phyloP scores from a whole-genome alignment of 2,797 vertebrate genomes.

The Rhincodon typus region DNA sequence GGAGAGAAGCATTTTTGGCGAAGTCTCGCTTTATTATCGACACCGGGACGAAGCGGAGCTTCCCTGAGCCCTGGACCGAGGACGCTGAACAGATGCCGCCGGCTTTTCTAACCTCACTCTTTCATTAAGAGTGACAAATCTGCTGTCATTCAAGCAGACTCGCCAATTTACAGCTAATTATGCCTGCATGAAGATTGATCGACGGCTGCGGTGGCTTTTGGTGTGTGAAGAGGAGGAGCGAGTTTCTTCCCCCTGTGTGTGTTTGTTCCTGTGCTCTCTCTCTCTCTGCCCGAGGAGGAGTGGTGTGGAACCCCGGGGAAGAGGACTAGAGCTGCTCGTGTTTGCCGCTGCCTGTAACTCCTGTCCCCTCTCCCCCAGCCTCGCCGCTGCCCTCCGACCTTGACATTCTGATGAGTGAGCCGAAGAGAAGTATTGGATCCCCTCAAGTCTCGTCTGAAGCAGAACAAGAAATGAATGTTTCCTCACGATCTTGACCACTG shows the following conservation, averaged over 20 bases:
- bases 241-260: neutral
- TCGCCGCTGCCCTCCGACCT: conserved; percentile 42
- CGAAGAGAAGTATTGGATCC: conserved; percentile 43
- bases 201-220: conserved; percentile 36
- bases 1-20: neutral
- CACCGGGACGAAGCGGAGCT: neutral
- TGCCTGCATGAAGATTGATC: conserved; percentile 77
- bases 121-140: conserved; percentile 79
- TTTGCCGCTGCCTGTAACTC: too few species aligned
- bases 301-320: neutral
- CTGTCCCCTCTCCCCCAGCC: conserved; percentile 38
- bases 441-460: conserved; percentile 40
- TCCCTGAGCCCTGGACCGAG: conserved; percentile 44
- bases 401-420: conserved; percentile 54
- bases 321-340: too few species aligned
- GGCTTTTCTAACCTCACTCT: conserved; percentile 62
- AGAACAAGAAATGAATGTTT: conserved; percentile 46
- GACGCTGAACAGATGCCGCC: conserved; percentile 63
- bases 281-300: conserved; percentile 37
- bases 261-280: conserved; percentile 43
- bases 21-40: neutral
- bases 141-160: conserved; percentile 78
- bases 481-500: conserved; percentile 45
- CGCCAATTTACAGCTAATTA: conserved; percentile 84
- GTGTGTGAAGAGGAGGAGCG: conserved; percentile 24